phyloP scores from a whole-genome alignment of 1,140 invertebrate genomes.

The Matsumurasca onukii region DNA sequence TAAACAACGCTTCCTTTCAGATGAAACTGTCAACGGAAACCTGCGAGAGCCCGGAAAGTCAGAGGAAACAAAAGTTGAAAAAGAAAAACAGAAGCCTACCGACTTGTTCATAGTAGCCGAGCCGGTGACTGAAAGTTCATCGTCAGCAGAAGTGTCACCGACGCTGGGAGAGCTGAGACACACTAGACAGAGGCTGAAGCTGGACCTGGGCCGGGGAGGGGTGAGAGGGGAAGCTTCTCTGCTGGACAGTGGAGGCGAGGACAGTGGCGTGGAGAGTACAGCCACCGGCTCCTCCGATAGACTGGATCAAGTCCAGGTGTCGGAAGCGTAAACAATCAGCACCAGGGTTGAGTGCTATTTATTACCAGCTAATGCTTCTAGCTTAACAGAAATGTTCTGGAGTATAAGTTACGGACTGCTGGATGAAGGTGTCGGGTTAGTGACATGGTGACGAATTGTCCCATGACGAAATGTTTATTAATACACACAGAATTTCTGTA shows the following conservation, averaged over 20 bases:
- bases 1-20: too few species aligned
- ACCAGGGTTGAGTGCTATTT: too few species aligned
- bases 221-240: constrained; percentile 56
- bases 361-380: too few species aligned
- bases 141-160: constrained; percentile 1
- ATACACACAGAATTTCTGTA: too few species aligned
- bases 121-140: neutral
- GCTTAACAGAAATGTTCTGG: too few species aligned
- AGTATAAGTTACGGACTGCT: too few species aligned
- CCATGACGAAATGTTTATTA: too few species aligned
- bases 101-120: neutral
- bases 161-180: constrained; percentile 69
- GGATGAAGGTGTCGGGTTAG: too few species aligned
- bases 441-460: too few species aligned
- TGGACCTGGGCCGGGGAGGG: constrained; percentile 62
- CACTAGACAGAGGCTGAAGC: constrained; percentile 67
- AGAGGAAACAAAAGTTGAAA: neutral
- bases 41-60: constrained; percentile 11
- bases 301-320: neutral
- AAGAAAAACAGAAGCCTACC: constrained; percentile 4
- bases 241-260: constrained; percentile 52
- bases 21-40: neutral
- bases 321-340: neutral
- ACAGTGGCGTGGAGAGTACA: constrained; percentile 14
- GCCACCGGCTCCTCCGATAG: neutral